These are phyloP conservation scores for Zenarchopterus dispar DNA, from an alignment of 2,797 vertebrate genomes.

Conservation along the genomic window DNA sequence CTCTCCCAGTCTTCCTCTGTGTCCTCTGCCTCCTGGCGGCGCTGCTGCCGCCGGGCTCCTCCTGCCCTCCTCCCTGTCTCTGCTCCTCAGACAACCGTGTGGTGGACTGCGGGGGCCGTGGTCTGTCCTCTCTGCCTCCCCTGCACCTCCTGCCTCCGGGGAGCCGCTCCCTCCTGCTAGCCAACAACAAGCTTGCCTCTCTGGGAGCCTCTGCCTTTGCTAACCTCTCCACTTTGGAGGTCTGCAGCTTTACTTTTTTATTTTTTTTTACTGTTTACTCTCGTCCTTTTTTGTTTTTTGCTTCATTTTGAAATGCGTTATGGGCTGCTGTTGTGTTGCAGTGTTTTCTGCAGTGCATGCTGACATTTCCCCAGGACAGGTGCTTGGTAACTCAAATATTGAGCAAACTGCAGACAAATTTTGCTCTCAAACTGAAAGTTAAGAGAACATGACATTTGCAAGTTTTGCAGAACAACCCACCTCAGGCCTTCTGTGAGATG, in stretches of 20 bases:
- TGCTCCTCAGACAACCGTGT: slow-evolving; percentile 83
- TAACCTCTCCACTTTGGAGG: slow-evolving; percentile 92
- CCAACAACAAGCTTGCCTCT: slow-evolving; percentile 93
- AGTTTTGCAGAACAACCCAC: slow-evolving; percentile 4
- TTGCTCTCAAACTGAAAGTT: slow-evolving; percentile 20
- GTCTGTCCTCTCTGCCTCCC: slow-evolving; percentile 88
- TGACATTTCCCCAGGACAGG: not conserved
- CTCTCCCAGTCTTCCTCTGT: slow-evolving; percentile 82
- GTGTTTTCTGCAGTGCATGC: not conserved
- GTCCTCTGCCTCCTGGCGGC: slow-evolving; percentile 85
- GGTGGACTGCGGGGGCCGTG: slow-evolving; percentile 92
- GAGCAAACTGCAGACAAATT: slow-evolving; percentile 28
- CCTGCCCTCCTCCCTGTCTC: slow-evolving; percentile 90
- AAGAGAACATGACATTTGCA: slow-evolving; percentile 29
- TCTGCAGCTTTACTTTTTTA: slow-evolving; percentile 42
- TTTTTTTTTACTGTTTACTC: not conserved
- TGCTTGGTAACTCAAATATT: not conserved
- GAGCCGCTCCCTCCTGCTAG: slow-evolving; percentile 90
- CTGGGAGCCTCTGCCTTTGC: slow-evolving; percentile 88
- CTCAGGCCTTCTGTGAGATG: slow-evolving; percentile 9
- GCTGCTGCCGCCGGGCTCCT: slow-evolving; percentile 76
- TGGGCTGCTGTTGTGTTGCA: not conserved
- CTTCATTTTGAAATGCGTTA: slow-evolving; percentile 5
- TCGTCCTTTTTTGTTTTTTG: not conserved
- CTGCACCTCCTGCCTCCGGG: slow-evolving; percentile 87